Evolutionary conservation across 37 sponge, comb jelly and placozoan genomes (phyloP), one percentile per base, ranked within the genome.

Genomic region (Crambe crambe): DNA sequence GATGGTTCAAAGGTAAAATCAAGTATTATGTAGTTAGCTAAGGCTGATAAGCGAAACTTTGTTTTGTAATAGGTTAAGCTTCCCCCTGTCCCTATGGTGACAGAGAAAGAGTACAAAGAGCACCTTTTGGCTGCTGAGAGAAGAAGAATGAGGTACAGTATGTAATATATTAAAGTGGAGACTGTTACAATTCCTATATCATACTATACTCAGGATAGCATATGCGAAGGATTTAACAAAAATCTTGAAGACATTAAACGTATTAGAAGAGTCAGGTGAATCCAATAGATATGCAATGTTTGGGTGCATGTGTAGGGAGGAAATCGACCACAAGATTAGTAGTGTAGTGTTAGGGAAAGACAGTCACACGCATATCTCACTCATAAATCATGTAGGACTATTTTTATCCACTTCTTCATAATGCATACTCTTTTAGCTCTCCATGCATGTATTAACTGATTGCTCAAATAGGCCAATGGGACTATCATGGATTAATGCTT

Each of bases 41-140:
- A n/a, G n/a, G n/a, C n/a, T n/a, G n/a, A n/a, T n/a, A n/a, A n/a
- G n/a, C n/a, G n/a, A n/a, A n/a, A n/a, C n/a, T n/a, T n/a, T n/a
- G n/a, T n/a, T n/a, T n/a, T n/a, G n/a, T n/a, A n/a, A 38, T 35
- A 84, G 84, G 58, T 44, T 10, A 57, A 69, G 23, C 72, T 85
- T 17, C 78, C 85, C 40, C 64, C 85, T 9, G 77, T 85, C 40
- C n/a, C 40, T 22, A 36, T 74, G 22, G 42, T 21, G 47, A 85
- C 59, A 40, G 72, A 69, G 2, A 61, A 70, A 44, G 85, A 85
- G 78, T 40, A 56, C 20, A 68, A 42, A 32, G 85, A 85, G 60
- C 60, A 42, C 65, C 73, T 85, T 21, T 72, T 85, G 36, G 85
- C 85, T 23, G 77, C 78, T 36, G 85, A 85, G 37, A 77, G 85